Base-by-base conservation (phyloP, 2,113 vertebrate species). In the Bufo gargarizans region DNA sequence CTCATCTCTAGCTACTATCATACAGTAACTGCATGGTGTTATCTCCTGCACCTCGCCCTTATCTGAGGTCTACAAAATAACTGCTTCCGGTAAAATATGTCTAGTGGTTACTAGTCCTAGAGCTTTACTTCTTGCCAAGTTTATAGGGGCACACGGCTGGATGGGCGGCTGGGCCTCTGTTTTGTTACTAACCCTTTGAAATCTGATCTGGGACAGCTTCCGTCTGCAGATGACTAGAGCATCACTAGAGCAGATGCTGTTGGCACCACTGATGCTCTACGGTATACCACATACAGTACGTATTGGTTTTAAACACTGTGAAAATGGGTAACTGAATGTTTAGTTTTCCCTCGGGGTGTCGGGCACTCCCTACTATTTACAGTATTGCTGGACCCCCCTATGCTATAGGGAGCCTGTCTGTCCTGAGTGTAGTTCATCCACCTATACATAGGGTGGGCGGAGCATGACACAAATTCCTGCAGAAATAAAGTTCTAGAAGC, bases 101-200 rank as follows among this genome's bases (percentile, higher is more conserved):
- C 22, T 33, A 19, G n/a, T 58, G 55, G 22, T 53, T 79, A 55
- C 49, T 81, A 58, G 61, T 81, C 16, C 45, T 11, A 63, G 33
- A 43, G 80, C 47, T 4, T 61, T 14, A 65, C 85, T 78, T 79
- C n/a, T 69, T 49, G 19, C 10, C 33, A 47, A 11, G 13, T 20
- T 76, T 85, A 77, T 13, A 55, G 76, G 43, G 6, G 20, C 22
- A 14, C 58, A 17, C 1, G 12, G 4, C 22, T 58, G 49, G 12
- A 10, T n/a, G 16, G 22, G 63, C 72, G n/a, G 71, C 33, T 50
- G 43, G 78, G 65, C n/a, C 43, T 72, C 50, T 16, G n/a, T 53
- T 85, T 9, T 71, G 16, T 74, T 59, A 45, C 77, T 76, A 16
- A 71, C 59, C 61, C 85, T 80, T 87, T 87, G 85, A 87, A 69